phyloP scores from a whole-genome alignment of 2,113 vertebrate species.

The Pollimyrus isidori region DNA sequence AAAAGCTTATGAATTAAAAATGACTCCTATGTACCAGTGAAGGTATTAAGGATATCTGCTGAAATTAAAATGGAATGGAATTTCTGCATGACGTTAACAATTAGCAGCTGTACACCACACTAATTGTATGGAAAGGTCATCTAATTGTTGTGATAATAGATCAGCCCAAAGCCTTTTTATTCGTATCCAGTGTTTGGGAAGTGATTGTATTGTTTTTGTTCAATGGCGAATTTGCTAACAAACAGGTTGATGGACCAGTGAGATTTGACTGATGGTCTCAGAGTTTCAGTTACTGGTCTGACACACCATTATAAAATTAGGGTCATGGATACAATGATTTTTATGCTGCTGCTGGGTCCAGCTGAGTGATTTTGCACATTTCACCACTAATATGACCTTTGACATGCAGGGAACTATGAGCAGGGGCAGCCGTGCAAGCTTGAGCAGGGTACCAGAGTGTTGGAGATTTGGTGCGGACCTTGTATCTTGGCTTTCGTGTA shows the following conservation, averaged over 20 bases:
- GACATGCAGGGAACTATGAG: background rate
- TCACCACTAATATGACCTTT: background rate
- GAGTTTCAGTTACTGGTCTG: conserved; percentile 25
- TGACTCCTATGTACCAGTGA: background rate
- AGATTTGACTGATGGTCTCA: conserved; percentile 18
- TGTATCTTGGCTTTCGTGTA: conserved; percentile 71
- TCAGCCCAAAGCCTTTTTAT: conserved; percentile 17
- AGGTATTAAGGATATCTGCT: background rate
- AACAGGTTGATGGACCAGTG: background rate
- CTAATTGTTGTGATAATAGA: conserved; percentile 17
- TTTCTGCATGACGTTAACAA: conserved; percentile 13
- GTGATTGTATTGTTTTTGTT: conserved; percentile 16
- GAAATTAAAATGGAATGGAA: conserved; percentile 13
- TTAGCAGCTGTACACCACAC: background rate
- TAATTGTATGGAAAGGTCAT: conserved; percentile 35
- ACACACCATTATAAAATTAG: conserved; percentile 23
- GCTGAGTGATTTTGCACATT: background rate
- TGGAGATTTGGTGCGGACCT: conserved; percentile 53
- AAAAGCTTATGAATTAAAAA: background rate
- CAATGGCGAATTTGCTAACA: conserved; percentile 21
- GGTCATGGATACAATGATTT: background rate
- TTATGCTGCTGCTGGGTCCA: background rate
- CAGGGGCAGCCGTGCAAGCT: background rate
- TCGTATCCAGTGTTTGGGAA: conserved; percentile 25
- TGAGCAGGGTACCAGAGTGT: background rate